phyloP scores from a whole-genome alignment of 2,888 invertebrate genomes.

The Catocala sponsa region DNA sequence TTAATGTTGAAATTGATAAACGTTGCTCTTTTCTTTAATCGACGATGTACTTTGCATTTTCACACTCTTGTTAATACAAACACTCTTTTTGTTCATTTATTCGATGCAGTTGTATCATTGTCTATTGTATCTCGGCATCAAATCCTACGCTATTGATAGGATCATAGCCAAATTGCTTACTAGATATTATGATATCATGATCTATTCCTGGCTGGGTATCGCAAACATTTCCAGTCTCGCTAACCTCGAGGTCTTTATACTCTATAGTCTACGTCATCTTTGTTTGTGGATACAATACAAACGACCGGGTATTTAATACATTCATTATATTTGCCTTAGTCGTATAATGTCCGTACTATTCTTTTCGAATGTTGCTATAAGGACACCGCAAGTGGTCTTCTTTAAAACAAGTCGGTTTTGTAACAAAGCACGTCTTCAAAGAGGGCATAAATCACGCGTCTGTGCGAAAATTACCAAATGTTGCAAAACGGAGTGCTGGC shows the following conservation, averaged over 20 bases:
- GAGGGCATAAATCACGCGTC: constrained; percentile 78
- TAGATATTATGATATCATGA: constrained; percentile 79
- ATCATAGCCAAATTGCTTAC: constrained; percentile 66
- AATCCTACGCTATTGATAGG: constrained; percentile 57
- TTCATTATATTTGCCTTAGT: constrained; percentile 66
- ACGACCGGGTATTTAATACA: constrained; percentile 62
- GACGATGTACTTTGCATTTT: constrained; percentile 39
- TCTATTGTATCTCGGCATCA: constrained; percentile 32
- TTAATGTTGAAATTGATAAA: constrained; percentile 84
- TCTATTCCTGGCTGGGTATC: constrained; percentile 76
- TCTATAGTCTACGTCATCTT: constrained; percentile 62
- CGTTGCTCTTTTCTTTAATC: constrained; percentile 58
- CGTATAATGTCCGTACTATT: constrained; percentile 60
- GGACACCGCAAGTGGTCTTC: constrained; percentile 80
- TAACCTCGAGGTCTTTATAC: constrained; percentile 74
- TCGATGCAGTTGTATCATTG: constrained; percentile 32
- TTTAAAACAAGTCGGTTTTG: constrained; percentile 73
- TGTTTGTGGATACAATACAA: constrained; percentile 64
- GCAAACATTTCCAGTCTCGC: constrained; percentile 68
- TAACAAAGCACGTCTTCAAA: constrained; percentile 69
- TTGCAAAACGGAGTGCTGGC: constrained; percentile 68
- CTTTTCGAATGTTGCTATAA: constrained; percentile 66
- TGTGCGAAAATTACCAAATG: constrained; percentile 82
- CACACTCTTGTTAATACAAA: constrained; percentile 28
- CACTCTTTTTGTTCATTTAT: constrained; percentile 18